Base-by-base conservation (phyloP, 2,113 vertebrate genomes). In the Ciconia stormi region DNA sequence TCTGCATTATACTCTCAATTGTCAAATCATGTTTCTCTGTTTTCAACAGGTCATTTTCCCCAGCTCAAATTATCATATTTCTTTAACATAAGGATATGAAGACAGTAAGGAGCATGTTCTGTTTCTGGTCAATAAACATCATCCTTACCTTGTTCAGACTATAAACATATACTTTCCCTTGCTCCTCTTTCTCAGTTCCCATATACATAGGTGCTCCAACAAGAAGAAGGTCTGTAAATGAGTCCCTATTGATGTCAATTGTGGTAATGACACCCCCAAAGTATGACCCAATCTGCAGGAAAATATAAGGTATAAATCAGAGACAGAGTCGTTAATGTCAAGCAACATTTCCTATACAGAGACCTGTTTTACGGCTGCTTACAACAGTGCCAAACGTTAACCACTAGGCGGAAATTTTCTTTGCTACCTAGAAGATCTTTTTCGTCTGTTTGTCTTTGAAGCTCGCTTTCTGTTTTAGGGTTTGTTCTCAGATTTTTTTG, bases 181-280 rank as follows among this genome's bases (percentile, higher is more conserved):
- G 99, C 83, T 99, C 99, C 10, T 99, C 98, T 55, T 98, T 98
- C 62, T 99, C 99, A n/a, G 98, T 95, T 67, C 99, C 99, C 99
- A 99, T 99, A 95, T 98, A 99, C 98, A 99, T 99, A 13, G 99
- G 99, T 29, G 99, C 99, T 52, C 99, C 99, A 3, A 99, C 98
- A 46, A 99, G 97, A 78, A 99, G 98, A 38, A 99, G 93, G 72
- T 99, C 99, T 7, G 99, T 99, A 94, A 97, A 95, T 12, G 98
- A 98, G 93, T 99, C 99, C 23, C 93, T 97, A 5, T 99, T 85
- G 1, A 99, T 97, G 38, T 99, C 99, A 0, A 99, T 22, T 4
- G 99, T 99, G 63, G 99, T 99, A 74, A 99, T 98, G 46, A 99
- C 99, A 59, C 99, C 99, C 22, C 99, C 99, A 38, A 99, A 99